Base-by-base conservation (phyloP, 1,140 invertebrate species). In the Drosophila kepulauana region DNA sequence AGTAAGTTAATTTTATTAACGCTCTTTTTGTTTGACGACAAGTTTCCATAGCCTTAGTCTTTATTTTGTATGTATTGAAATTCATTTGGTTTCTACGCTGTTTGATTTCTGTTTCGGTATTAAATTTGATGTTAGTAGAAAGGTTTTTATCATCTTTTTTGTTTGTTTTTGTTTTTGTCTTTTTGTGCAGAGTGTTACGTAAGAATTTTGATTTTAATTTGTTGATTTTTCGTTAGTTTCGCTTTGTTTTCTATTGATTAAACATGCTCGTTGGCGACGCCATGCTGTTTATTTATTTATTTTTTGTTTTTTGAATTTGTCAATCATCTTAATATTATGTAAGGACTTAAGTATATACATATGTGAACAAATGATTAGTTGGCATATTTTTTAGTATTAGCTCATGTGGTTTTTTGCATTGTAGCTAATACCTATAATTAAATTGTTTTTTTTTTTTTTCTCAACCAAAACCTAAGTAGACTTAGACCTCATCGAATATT, bases 1-100 rank as follows among this genome's bases (percentile, higher is more conserved):
- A 87, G 82, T 78, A 74, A 88, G 84, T 87, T 87, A 87, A 87
- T 87, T 87, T 88, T 82, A 88, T 88, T 84, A 87, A 49, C 62
- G 48, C 52, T 57, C 57, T 68, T 77, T 82, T 87, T 84, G 82
- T 74, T 72, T 81, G 56, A 59, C 70, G 56, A 59, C 70, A 73
- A 59, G n/a, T 54, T 46, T 33, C 25, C 52, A 61, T 28, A 67
- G 35, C 63, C 63, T 61, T 46, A 71, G 48, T 43, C 58, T 71
- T 77, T 71, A 52, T 13, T 25, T 75, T 82, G 67, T 63, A 63
- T 28, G 67, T 63, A 63, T 28, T 71, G 43, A 57, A 71, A 61
- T 67, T 67, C 45, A 84, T 82, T 82, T 66, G 63, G 72, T 35
- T 10, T 69, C 20, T 67, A 75, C 70, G 63, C 49, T 76, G 46